Base-by-base conservation (phyloP, 2,797 vertebrate genomes). In the Periparus ater region DNA sequence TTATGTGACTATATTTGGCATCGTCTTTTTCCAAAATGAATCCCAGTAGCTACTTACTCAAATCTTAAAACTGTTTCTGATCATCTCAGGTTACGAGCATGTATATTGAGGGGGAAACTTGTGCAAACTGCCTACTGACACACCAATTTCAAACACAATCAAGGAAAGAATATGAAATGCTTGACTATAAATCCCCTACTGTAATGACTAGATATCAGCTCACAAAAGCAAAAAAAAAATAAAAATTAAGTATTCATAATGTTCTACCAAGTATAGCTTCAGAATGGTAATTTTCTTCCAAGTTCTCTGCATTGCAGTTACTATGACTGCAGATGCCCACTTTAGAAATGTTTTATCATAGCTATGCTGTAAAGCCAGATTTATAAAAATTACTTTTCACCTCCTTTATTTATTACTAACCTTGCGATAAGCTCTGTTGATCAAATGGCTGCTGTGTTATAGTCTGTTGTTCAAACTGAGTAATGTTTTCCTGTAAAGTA, bases 351-450 rank as follows among this genome's bases (percentile, higher is more conserved):
- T 47, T 75, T 91, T 54, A 67, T 47, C 29, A 66, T 2, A 80
- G 13, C 14, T 70, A 51, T 9, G 23, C 26, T 30, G 8, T 30
- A 74, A 66, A 90, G 42, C 1, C 7, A 36, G 25, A 57, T 54
- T 58, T 58, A 82, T 8, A 58, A 75, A 81, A 75, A 71, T 9
- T 6, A 81, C 29, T 73, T 73, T 67, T 25, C n/a, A 89, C 87
- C 53, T 40, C 7, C 13, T 29, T 47, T 67, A 62, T 55, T 85
- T 81, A 71, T 72, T 93, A 95, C 97, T 94, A 97, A 99, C 99
- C 99, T 99, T 99, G 99, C 5, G 99, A 97, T 70, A 99, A 98
- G 73, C 98, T 96, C 72, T 99, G 98, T 44, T 99, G 99, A 93
- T 99, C 99, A 95, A 99, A 99, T 11, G 98, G 55, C 40, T 98